phyloP scores from a whole-genome alignment of 92 coral and sea anemone species.

The Phymanthus crucifer region DNA sequence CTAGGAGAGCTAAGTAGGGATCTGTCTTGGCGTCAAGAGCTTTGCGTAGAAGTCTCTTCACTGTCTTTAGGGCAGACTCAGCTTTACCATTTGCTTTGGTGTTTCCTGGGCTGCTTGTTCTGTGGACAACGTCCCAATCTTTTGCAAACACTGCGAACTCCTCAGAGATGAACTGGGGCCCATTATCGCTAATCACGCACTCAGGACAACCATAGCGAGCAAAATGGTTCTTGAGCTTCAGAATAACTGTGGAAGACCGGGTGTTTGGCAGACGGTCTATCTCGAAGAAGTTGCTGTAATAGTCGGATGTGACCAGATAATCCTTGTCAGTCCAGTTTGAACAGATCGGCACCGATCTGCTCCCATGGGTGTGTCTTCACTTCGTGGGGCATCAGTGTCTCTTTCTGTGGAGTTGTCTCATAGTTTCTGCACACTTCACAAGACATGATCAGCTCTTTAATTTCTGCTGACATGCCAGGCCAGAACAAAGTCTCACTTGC shows the following conservation, averaged over 20 bases:
- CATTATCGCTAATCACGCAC: conserved; percentile 18
- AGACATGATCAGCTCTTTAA: conserved; percentile 19
- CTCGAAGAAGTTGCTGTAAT: conserved; percentile 21
- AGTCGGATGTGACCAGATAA: conserved; percentile 13
- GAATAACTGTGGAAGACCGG: conserved; percentile 5
- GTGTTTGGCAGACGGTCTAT: background rate
- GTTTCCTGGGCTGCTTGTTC: conserved; percentile 18
- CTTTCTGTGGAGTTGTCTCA: conserved; percentile 33
- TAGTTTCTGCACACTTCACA: conserved; percentile 39
- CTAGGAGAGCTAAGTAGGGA: background rate
- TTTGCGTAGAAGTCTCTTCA: conserved; percentile 21
- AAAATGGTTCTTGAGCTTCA: conserved; percentile 13
- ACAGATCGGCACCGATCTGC: conserved; percentile 17
- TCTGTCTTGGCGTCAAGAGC: conserved; percentile 17
- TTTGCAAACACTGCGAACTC: conserved; percentile 23
- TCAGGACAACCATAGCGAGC: conserved; percentile 24
- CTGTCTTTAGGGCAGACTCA: background rate
- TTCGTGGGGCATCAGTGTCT: conserved; percentile 35
- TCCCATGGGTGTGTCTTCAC: conserved; percentile 24
- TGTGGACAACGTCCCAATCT: conserved; percentile 31
- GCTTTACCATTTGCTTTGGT: conserved; percentile 32
- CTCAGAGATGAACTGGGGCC: conserved; percentile 23
- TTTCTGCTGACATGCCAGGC: conserved; percentile 30
- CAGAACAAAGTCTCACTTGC: conserved; percentile 24
- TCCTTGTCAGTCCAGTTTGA: conserved; percentile 6